Evolutionary conservation across 2,113 vertebrate species (phyloP).

Genomic region (Equus quagga): DNA sequence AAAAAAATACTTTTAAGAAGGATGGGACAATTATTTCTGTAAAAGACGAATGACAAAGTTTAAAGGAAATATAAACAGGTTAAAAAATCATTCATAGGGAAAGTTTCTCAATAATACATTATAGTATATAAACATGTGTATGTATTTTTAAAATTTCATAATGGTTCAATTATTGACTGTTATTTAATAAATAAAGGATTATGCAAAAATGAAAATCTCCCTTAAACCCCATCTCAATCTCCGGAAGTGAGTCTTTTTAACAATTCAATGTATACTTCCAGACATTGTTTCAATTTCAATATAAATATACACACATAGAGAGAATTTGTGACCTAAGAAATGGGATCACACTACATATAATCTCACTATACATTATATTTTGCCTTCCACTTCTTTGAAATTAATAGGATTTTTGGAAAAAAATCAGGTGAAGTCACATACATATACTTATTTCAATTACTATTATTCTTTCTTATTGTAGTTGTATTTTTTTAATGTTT

Average conservation of each 20-base stretch:
- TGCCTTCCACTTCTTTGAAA: neutral
- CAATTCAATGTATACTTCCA: neutral
- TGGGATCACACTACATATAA: neutral
- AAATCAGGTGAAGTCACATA: neutral
- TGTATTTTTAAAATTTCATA: neutral
- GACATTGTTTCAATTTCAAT: neutral
- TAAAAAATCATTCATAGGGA: neutral
- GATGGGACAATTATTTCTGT: neutral
- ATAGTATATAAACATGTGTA: too few relatives aligned
- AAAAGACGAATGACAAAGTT: neutral
- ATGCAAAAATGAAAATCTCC: neutral
- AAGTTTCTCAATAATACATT: neutral
- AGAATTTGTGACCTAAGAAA: neutral
- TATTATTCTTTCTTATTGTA: neutral
- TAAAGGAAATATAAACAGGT: neutral
- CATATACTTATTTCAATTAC: neutral
- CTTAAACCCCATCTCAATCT: neutral
- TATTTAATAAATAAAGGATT: neutral
- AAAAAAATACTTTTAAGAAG: neutral
- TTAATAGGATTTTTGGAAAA: neutral
- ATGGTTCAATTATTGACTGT: neutral
- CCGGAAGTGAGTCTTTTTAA: neutral
- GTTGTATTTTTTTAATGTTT: neutral
- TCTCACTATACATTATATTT: neutral
- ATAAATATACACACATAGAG: neutral